Evolutionary conservation across 2,888 invertebrate genomes (phyloP), one percentile per base, ranked within the genome.

Genomic region (Heteromyza rotundicornis): DNA sequence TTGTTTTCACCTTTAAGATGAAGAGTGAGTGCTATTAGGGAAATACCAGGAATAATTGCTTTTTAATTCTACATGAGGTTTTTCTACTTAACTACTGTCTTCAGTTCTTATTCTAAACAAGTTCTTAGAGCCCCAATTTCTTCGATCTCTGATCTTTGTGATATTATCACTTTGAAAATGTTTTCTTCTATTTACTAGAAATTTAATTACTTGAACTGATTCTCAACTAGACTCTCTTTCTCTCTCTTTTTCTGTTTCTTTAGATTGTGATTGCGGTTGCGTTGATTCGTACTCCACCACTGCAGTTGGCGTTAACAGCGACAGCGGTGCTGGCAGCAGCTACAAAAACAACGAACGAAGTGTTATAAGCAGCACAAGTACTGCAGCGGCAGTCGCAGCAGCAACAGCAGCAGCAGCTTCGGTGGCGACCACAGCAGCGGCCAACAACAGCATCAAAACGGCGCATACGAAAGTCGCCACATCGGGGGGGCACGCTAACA

Each of bases 401-500:
- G 19, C 47, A 62, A 59, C 67, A 59, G 58, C 68, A 23, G 51
- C 36, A 17, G 16, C 22, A 14, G 49, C 36, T 17, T 24, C 22
- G 19, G 19, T 54, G 17, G 54, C 24, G 27, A 67, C 71, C 64
- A 74, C 71, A 64, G 73, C 76, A 63, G 69, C 72, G 55, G 68
- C 70, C 49, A 66, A 65, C 49, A 78, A 74, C 77, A 79, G 80
- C 79, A 75, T 81, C 82, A 84, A 84, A 68, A 84, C 84, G 82
- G 84, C 84, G 72, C 84, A 84, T 71, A 82, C 84, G 66, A 84
- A 84, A 79, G 83, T 84, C 65, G 84, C 81, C 69, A 84, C 84
- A 65, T 81, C 83, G 68, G 83, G 84, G 82, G 84, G 83, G 73
- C 83, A 84, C 77, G 85, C 84, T 63, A 85, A 85, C 61, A 85